phyloP scores from a whole-genome alignment of 1,140 invertebrate genomes.

The Streblospio benedicti region DNA sequence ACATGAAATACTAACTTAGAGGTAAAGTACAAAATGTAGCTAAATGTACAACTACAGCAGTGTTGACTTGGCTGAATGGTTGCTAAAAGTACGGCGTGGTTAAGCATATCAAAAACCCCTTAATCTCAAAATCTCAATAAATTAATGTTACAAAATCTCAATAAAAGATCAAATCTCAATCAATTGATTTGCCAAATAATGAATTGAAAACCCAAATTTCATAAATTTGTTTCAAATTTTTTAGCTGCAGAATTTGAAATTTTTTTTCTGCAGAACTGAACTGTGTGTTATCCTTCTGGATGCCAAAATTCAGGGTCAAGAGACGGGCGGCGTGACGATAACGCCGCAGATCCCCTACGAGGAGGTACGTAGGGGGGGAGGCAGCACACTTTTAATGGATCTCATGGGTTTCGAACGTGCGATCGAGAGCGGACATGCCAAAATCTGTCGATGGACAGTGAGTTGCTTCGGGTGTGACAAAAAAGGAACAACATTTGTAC shows the following conservation, averaged over 20 bases:
- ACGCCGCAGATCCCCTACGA: conserved; percentile 11
- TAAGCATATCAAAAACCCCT: too few species aligned
- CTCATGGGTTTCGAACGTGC: neutral
- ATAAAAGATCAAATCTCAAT: too few species aligned
- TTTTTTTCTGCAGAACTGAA: conserved; percentile 24
- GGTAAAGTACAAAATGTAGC: too few species aligned
- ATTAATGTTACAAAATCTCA: too few species aligned
- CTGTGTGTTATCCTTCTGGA: conserved; percentile 24
- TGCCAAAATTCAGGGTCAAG: neutral
- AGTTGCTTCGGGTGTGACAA: too few species aligned
- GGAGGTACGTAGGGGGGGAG: neutral
- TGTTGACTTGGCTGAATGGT: too few species aligned
- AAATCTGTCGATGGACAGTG: too few species aligned
- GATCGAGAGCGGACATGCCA: too few species aligned
- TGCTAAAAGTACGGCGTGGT: too few species aligned
- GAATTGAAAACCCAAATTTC: neutral
- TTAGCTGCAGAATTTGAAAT: neutral
- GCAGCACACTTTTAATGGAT: neutral
- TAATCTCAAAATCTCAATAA: too few species aligned
- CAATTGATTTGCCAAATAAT: neutral
- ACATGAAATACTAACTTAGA: too few species aligned
- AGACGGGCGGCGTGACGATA: neutral
- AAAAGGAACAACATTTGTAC: neutral
- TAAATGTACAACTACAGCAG: too few species aligned
- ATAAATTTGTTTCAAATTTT: neutral